Percentiles rank a stretch among this genome's conserved stretches.
Conservation (phyloP, 2,888 invertebrate genomes). For the Agapostemon virescens region DNA sequence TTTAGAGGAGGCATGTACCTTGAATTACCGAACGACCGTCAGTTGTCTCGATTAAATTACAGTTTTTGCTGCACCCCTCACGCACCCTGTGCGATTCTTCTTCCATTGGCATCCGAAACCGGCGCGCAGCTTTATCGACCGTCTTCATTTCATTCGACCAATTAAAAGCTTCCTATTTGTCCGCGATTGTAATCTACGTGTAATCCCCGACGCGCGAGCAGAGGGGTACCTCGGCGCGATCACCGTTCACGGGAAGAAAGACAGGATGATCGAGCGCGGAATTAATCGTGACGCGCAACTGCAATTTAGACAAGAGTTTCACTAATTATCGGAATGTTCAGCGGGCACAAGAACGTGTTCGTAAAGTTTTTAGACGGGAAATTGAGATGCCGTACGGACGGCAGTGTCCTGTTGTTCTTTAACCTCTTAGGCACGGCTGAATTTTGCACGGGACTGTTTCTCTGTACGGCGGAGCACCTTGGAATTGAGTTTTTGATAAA, state of each 20-base stretch:
- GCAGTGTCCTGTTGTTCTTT: too few species aligned
- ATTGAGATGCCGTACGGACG: too few species aligned
- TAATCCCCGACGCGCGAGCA: not conserved
- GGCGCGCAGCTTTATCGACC: not conserved
- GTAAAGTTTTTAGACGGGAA: not conserved
- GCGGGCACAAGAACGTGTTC: not conserved
- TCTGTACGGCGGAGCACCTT: too few species aligned
- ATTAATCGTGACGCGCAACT: not conserved
- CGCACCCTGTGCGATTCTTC: not conserved
- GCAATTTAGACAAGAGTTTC: not conserved
- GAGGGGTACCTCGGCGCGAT: too few species aligned
- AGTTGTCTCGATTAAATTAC: constrained; percentile 30
- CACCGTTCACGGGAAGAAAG: not conserved
- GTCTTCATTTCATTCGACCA: not conserved
- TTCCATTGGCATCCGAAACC: not conserved
- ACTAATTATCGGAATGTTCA: not conserved
- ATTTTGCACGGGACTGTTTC: too few species aligned
- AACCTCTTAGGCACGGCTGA: too few species aligned
- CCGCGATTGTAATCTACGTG: not conserved
- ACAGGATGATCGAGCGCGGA: not conserved
- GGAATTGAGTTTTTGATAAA: too few species aligned
- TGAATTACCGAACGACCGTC: constrained; percentile 19
- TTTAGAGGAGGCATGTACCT: constrained; percentile 19
- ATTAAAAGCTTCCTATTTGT: not conserved
- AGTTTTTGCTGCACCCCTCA: not conserved